phyloP scores from a whole-genome alignment of 2,113 vertebrate genomes.

The Anoplopoma fimbria region DNA sequence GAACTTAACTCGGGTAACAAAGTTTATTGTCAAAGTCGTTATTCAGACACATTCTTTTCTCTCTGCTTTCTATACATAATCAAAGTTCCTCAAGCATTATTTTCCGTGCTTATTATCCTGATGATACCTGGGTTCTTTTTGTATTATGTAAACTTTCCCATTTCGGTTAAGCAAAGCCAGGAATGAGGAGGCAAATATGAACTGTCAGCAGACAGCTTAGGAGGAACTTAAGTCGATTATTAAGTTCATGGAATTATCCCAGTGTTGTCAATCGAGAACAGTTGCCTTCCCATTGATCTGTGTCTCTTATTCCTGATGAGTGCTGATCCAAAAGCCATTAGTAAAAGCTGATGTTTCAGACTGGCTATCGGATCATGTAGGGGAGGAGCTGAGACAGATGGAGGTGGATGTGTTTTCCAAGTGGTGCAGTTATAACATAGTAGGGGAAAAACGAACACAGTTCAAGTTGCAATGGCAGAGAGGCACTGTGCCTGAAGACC shows the following conservation, averaged over 20 bases:
- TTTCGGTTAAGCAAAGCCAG: neutral
- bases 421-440: too few species aligned
- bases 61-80: neutral
- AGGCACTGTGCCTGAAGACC: too few species aligned
- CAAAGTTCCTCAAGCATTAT: neutral
- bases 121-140: neutral
- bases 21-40: neutral
- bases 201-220: conserved; percentile 11
- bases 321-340: conserved; percentile 54
- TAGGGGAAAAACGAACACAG: too few species aligned
- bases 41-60: neutral
- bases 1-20: neutral
- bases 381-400: conserved; percentile 5
- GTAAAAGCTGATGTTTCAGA: conserved; percentile 47
- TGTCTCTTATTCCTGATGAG: too few species aligned
- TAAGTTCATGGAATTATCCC: conserved; percentile 34
- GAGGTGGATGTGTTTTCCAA: neutral
- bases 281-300: too few species aligned
- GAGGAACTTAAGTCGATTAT: conserved; percentile 42
- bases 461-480: too few species aligned
- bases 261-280: too few species aligned
- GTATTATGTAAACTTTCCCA: neutral
- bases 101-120: neutral
- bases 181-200: conserved; percentile 19
- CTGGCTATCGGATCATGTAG: conserved; percentile 34